A percentile compares a stretch with the other conserved stretches of the same genome.
Evolutionary conservation across 2,797 vertebrate species (phyloP).

Genomic region (Lepidocolaptes lacrymiger): DNA sequence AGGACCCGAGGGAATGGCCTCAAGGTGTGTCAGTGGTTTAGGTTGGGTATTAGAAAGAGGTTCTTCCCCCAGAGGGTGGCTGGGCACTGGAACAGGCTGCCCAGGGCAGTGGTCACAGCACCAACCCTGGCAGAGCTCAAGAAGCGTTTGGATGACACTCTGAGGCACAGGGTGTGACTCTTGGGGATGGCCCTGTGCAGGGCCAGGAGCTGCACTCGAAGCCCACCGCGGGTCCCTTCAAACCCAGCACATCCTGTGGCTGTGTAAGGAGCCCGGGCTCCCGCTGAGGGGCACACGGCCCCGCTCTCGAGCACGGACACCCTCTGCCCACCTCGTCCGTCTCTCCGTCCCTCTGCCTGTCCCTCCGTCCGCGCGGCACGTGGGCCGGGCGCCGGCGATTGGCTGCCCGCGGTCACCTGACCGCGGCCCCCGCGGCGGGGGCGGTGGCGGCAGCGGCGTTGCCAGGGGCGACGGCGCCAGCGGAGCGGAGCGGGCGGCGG

Average conservation of each 20-base stretch:
- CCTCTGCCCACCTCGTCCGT: neutral
- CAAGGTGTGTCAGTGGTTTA: neutral
- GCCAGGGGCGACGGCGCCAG: slow-evolving; percentile 39
- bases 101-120: neutral
- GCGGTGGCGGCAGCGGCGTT: too few species aligned
- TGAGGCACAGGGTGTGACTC: neutral
- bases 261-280: neutral
- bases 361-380: too few species aligned
- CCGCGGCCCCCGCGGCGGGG: too few species aligned
- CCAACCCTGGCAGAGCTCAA: neutral
- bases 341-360: too few species aligned
- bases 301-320: rapidly evolving
- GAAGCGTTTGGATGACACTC: neutral
- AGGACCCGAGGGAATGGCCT: neutral
- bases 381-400: too few species aligned
- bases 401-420: too few species aligned
- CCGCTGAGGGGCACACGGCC: rapidly evolving
- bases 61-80: neutral
- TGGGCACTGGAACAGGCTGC: neutral
- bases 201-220: too few species aligned
- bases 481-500: neutral
- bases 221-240: too few species aligned
- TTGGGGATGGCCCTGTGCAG: neutral
- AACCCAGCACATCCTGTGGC: too few species aligned
- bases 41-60: neutral